Evolutionary conservation across 92 coral and sea anemone species (phyloP), one percentile per base, ranked within the genome.

Genomic region (Palythoa heliodiscus): DNA sequence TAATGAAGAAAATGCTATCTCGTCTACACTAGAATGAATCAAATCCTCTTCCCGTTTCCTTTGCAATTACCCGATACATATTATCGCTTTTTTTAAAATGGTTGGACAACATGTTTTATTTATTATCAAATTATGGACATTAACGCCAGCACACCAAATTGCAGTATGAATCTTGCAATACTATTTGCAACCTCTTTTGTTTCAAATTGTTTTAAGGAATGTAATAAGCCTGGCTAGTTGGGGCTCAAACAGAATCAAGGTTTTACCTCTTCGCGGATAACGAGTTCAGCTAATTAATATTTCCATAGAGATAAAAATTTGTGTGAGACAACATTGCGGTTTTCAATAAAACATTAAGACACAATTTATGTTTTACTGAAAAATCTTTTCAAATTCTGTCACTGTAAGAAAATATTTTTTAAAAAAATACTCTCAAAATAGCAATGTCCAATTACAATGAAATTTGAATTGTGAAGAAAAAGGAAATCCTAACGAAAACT

Each of bases 291-390:
- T 61, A 60, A 80, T 80, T 66, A 64, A 80, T 43, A 66, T 66
- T 70, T 63, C 74, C 60, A 52, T 43, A 80, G 29, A 70, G 66
- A 67, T 43, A 80, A 80, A 80, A 43, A 66, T 67, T 80, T 64
- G 17, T 35, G 67, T 35, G 63, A 67, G n/a, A 47, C 73, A 80
- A 67, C 17, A 20, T 61, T 80, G 74, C 23, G 84, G 84, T 68
- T 80, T 79, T 63, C 58, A 66, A 80, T 64, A 64, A 80, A 80
- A 66, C 50, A 43, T 43, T 43, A 43, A 43, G 50, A 43, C 50
- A 70, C 58, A 80, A 52, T 22, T 66, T 57, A 48, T 7, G 52
- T 11, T 16, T 37, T 5, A 29, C 35, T 29, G 35, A 29, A 80
- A 20, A 80, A 47, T n/a, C 5, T 39, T 22, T 53, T 43, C 9